Evolutionary conservation across 1,140 invertebrate genomes (phyloP), one percentile per base, ranked within the genome.

Genomic region (Gerris buenoi): DNA sequence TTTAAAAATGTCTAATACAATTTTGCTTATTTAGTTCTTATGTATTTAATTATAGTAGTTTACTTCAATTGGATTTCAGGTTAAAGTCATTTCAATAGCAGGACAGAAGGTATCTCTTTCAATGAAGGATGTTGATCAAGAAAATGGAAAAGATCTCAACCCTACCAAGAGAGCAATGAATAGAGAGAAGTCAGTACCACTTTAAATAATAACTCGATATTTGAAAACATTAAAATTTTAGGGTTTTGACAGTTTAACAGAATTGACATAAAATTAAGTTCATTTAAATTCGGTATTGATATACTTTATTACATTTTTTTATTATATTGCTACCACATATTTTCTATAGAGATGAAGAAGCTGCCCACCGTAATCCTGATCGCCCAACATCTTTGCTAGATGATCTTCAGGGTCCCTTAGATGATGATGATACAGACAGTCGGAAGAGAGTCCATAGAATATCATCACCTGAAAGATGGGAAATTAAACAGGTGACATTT

Each of bases 41-140:
- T 71, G 26, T n/a, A n/a, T n/a, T n/a, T n/a, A n/a, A n/a, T n/a
- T n/a, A 64, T 29, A 26, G 58, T 27, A 58, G 67, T 29, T 59
- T 61, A 66, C n/a, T 56, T 15, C 25, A 62, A 67, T 68, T 70
- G n/a, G n/a, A n/a, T 65, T 73, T 70, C 73, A 86, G 75, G 83
- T 91, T 0, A 95, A 97, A 83, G 90, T 97, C 0, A 76, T 96
- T 56, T 93, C 89, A 63, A 83, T 95, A 15, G 89, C 88, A 64
- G 93, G 93, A 1, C 90, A 95, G 75, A 98, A 98, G 76, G 92
- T 95, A 0, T 96, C 95, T 57, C 80, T 99, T 3, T 96, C 93
- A 23, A 97, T 99, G 88, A 99, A 97, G 80, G 97, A 99, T 80
- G 96, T 98, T 0, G 92, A 97, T 76, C 97, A 99, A 79, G 85